Base-by-base conservation (phyloP, 2,888 invertebrate genomes). In the Temnothorax unifasciatus region DNA sequence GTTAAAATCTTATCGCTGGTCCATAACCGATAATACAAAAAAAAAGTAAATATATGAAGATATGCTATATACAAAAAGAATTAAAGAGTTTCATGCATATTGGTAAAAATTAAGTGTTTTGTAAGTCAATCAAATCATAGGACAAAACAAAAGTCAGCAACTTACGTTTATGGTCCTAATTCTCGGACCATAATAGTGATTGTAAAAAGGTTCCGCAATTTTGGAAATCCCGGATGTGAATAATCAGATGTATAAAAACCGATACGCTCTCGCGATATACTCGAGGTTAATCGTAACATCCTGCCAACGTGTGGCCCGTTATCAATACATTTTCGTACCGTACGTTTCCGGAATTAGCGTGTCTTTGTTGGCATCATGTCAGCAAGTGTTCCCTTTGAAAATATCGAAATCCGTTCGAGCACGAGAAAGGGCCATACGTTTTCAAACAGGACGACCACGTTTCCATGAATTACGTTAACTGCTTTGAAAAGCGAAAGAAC, bases 321-420 rank as follows among this genome's bases (percentile, higher is more conserved):
- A 21, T 44, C 18, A 18, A 57, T 18, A 25, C 76, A 66, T 21
- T 29, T 18, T 15, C 34, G 29, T 47, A 29, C 13, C 71, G 18
- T 59, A 25, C 13, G 18, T 59, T 81, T 61, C 34, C 47, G 29
- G 13, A 64, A 83, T 75, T 59, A 11, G 29, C 5, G n/a, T 34
- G 54, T 66, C 29, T 71, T n/a, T 57, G 25, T 41, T 52, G 47
- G 47, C 61, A 50, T 63, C 52, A 25, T 84, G 66, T 64, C 50
- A 59, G 34, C 77, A 52, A 69, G 52, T 61, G 34, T 82, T 85
- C 73, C 66, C 82, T 82, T 79, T 47, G 44, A 84, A 75, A 88
- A 88, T 83, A 69, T 63, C 61, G 63, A 83, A 59, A 38, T 9
- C n/a, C n/a, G 59, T 59, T 61, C 47, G 59, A 71, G 47, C 57